phyloP scores from a whole-genome alignment of 2,797 vertebrate genomes.

The Chaenodraco wilsoni region DNA sequence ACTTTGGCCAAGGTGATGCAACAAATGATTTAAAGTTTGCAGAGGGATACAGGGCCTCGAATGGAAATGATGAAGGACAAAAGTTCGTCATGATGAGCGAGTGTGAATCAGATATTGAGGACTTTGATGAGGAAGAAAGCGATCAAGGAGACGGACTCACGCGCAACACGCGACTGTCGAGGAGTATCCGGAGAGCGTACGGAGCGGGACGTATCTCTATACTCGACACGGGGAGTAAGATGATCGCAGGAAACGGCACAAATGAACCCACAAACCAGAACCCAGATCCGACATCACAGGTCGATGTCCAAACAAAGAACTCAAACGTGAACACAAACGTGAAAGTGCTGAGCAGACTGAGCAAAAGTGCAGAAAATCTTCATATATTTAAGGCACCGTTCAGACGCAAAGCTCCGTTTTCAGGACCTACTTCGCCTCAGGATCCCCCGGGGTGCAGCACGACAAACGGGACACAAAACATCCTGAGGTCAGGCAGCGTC shows the following conservation, averaged over 20 bases:
- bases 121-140: slow-evolving; percentile 81
- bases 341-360: slow-evolving; percentile 84
- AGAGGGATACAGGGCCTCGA: slow-evolving; percentile 50
- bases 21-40: slow-evolving; percentile 39
- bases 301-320: slow-evolving; percentile 61
- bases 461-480: slow-evolving; percentile 64
- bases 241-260: slow-evolving; percentile 41
- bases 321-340: slow-evolving; percentile 54
- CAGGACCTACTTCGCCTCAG: slow-evolving; percentile 72
- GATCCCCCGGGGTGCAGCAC: slow-evolving; percentile 61
- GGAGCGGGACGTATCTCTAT: slow-evolving; percentile 91
- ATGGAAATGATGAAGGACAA: slow-evolving; percentile 54
- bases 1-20: slow-evolving; percentile 16
- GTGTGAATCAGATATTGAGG: slow-evolving; percentile 65
- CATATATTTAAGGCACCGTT: slow-evolving; percentile 88
- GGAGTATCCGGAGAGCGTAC: slow-evolving; percentile 92
- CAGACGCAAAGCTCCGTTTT: slow-evolving; percentile 86
- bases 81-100: slow-evolving; percentile 54
- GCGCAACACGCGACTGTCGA: slow-evolving; percentile 90
- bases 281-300: slow-evolving; percentile 33
- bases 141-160: slow-evolving; percentile 83
- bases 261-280: slow-evolving; percentile 50
- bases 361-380: slow-evolving; percentile 92
- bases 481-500: slow-evolving; percentile 82
- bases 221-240: slow-evolving; percentile 76